phyloP scores from a whole-genome alignment of 2,888 invertebrate genomes.

The Keiferia lycopersicella region DNA sequence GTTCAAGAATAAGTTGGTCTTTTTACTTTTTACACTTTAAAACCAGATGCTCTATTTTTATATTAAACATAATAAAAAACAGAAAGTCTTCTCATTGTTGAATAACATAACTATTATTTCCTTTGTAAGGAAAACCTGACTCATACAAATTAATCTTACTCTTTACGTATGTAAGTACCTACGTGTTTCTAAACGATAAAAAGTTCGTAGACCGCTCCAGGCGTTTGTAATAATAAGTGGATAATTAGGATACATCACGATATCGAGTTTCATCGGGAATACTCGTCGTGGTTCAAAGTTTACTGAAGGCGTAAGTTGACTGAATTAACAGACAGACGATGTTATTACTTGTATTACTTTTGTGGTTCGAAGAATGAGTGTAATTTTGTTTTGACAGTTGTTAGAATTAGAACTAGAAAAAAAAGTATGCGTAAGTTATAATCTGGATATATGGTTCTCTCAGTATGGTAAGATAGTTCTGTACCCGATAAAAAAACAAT shows the following conservation, averaged over 20 bases:
- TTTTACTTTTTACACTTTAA: too few species aligned
- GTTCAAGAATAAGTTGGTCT: neutral
- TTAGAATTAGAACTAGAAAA: conserved; percentile 2
- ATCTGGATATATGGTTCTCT: neutral
- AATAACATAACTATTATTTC: too few species aligned
- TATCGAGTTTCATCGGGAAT: neutral
- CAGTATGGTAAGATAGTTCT: neutral
- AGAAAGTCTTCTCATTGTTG: too few species aligned
- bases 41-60: too few species aligned
- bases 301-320: conserved; percentile 5
- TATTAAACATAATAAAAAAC: too few species aligned
- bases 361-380: conserved; percentile 1
- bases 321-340: conserved; percentile 3
- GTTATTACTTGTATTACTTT: neutral
- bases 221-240: neutral
- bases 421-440: neutral
- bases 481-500: too few species aligned
- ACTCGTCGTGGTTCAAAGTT: neutral
- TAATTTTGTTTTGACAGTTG: conserved; percentile 14
- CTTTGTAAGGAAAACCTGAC: neutral
- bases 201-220: conserved; percentile 9
- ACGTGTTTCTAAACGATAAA: conserved; percentile 20
- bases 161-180: neutral
- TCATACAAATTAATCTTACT: conserved; percentile 11
- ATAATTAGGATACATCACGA: neutral